A percentile compares a stretch with the other conserved stretches of the same genome.
phyloP scores from a whole-genome alignment of 1,140 invertebrate genomes.

The Zaprionus ghesquierei region DNA sequence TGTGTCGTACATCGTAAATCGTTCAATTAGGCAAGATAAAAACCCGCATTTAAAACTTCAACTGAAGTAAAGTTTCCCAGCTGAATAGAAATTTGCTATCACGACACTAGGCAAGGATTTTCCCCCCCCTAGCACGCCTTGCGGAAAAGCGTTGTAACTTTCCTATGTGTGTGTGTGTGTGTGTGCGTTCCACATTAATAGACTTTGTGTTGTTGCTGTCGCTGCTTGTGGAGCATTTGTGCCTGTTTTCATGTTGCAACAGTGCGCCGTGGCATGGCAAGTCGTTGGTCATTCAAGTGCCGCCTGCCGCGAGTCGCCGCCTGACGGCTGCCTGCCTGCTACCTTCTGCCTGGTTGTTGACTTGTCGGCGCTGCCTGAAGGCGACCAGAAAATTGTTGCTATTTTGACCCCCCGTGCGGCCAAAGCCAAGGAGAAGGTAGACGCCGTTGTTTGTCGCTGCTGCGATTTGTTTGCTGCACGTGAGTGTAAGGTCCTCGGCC shows the following conservation, averaged over 20 bases:
- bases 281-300: constrained; percentile 42
- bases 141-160: constrained; percentile 8
- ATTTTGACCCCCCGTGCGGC: constrained; percentile 74
- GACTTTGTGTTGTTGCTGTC: constrained; percentile 27
- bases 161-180: not conserved
- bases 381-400: constrained; percentile 68
- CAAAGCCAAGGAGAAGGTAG: constrained; percentile 81
- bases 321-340: not conserved
- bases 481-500: constrained; percentile 18
- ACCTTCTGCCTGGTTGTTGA: constrained; percentile 60
- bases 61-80: constrained; percentile 9
- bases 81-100: constrained; percentile 44
- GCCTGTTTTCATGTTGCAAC: constrained; percentile 62
- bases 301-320: not conserved
- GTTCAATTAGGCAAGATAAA: not conserved
- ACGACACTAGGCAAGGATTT: constrained; percentile 82
- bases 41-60: not conserved
- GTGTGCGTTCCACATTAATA: constrained; percentile 54
- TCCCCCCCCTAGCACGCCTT: constrained; percentile 11
- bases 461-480: constrained; percentile 14
- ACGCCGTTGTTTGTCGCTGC: constrained; percentile 15
- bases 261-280: constrained; percentile 51
- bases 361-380: constrained; percentile 69
- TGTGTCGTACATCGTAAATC: not conserved
- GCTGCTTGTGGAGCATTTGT: constrained; percentile 30